Percentiles rank a stretch among this genome's conserved stretches.
These are phyloP conservation scores for Crax fasciolata DNA, from an alignment of 2,797 vertebrate genomes.

Conservation along the genomic window DNA sequence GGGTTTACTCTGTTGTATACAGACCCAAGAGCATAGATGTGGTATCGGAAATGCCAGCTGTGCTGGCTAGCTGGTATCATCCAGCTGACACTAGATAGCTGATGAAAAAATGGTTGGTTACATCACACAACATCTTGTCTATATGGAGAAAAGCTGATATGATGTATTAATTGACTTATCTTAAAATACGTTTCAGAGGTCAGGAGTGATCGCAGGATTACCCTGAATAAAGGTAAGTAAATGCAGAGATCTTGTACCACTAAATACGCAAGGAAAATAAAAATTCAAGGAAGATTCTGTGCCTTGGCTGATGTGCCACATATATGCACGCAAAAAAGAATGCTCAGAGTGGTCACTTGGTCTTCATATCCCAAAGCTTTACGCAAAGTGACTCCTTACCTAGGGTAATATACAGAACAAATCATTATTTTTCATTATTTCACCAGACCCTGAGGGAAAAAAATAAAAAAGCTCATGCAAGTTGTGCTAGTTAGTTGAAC, in stretches of 20 bases:
- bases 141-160: not conserved
- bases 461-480: not conserved
- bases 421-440: not conserved
- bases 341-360: not conserved
- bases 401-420: not conserved
- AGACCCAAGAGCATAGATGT: not conserved
- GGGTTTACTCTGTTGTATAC: not conserved
- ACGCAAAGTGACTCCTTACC: not conserved
- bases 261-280: not conserved
- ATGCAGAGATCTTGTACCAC: not conserved
- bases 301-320: not conserved
- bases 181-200: not conserved
- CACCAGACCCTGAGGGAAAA: rapidly evolving
- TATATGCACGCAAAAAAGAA: not conserved
- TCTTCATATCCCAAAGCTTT: not conserved
- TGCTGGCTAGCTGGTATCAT: not conserved
- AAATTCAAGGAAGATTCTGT: not conserved
- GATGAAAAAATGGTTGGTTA: not conserved
- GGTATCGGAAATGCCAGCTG: not conserved
- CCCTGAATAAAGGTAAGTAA: not conserved
- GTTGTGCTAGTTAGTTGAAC: not conserved
- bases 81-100: not conserved
- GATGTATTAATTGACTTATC: not conserved
- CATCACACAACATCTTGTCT: not conserved
- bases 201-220: not conserved